Conservation (phyloP, 2,888 invertebrate genomes). For the Andricus curvator region DNA sequence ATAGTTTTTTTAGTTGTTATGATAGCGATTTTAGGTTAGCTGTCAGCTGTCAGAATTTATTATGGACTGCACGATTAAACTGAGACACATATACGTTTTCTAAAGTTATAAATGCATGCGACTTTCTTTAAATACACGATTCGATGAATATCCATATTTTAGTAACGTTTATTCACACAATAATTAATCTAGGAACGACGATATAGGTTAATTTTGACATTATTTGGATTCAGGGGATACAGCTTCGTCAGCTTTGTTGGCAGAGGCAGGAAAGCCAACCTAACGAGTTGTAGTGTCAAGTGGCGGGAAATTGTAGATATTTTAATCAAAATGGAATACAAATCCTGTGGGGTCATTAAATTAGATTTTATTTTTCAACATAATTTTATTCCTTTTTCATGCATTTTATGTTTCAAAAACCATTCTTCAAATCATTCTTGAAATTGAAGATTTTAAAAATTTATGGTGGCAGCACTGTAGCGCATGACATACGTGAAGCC, state of each 20-base stretch:
- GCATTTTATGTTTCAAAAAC: neutral
- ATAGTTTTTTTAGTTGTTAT: conserved; percentile 12
- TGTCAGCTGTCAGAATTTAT: conserved; percentile 28
- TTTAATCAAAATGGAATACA: neutral
- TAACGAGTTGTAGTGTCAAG: no score
- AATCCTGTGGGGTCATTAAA: neutral
- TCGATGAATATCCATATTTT: neutral
- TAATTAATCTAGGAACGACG: neutral
- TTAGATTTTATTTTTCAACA: neutral
- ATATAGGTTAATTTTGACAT: conserved; percentile 4
- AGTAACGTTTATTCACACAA: neutral
- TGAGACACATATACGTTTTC: neutral
- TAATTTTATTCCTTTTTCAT: neutral
- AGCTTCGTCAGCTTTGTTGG: neutral
- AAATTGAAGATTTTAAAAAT: neutral
- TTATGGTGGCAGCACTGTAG: neutral
- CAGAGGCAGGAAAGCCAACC: neutral
- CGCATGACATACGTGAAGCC: neutral
- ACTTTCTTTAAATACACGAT: neutral
- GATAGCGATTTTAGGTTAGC: conserved; percentile 10
- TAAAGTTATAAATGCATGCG: neutral
- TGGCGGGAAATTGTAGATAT: neutral
- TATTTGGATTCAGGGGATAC: neutral
- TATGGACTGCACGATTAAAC: neutral
- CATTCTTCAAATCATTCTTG: neutral